These are phyloP conservation scores for Thomomys bottae DNA, from an alignment of 2,113 vertebrate genomes.

Conservation along the genomic window DNA sequence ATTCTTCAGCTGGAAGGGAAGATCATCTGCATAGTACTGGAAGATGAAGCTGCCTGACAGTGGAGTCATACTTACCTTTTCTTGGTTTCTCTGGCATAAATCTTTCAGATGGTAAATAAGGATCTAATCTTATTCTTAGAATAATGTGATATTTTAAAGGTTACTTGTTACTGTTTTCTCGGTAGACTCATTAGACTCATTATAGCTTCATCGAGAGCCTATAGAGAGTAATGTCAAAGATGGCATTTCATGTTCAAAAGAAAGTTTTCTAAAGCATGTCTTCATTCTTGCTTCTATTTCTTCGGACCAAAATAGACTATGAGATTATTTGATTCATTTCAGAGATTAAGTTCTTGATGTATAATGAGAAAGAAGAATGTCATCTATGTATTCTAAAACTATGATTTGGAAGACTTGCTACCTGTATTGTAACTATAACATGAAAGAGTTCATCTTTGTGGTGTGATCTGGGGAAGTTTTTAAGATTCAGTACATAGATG, in stretches of 20 bases:
- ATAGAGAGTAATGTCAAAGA: not conserved
- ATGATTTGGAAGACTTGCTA: not conserved
- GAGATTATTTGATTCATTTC: not conserved
- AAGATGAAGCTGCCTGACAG: too few relatives aligned
- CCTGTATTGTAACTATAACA: not conserved
- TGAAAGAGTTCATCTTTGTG: not conserved
- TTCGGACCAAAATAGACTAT: not conserved
- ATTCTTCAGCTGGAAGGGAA: not conserved
- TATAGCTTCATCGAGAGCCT: not conserved
- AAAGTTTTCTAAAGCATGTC: not conserved
- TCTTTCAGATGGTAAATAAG: not conserved
- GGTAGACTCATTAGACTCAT: not conserved
- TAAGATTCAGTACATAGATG: not conserved
- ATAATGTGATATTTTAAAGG: not conserved
- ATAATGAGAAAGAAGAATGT: not conserved
- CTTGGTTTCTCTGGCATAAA: not conserved
- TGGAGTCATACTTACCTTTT: not conserved
- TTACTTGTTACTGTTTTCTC: not conserved
- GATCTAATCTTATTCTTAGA: not conserved
- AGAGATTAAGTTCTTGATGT: not conserved
- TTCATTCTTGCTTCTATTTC: slow-evolving; percentile 32
- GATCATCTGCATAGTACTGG: not conserved
- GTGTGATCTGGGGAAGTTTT: not conserved
- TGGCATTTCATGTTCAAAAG: not conserved
- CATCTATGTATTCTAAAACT: not conserved